These are phyloP conservation scores for Pristionchus mayeri DNA, from an alignment of 2,888 invertebrate genomes.

Conservation along the genomic window DNA sequence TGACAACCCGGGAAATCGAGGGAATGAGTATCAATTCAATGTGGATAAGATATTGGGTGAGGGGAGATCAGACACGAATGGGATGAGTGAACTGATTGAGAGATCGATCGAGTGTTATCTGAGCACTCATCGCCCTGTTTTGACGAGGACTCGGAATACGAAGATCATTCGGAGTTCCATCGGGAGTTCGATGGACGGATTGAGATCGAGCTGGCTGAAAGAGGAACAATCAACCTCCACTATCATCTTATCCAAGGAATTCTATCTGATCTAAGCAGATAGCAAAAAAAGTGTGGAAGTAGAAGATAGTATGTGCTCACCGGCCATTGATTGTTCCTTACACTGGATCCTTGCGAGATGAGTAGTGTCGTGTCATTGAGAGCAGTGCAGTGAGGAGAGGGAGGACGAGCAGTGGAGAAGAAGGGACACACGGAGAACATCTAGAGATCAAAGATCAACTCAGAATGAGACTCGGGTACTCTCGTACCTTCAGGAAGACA, in stretches of 20 bases:
- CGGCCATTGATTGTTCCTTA: conserved; percentile 14
- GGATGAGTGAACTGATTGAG: conserved; percentile 44
- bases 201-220: conserved; percentile 26
- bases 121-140: conserved; percentile 45
- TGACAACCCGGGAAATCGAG: background rate
- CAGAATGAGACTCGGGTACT: background rate
- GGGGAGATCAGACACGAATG: conserved; percentile 20
- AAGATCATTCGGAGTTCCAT: background rate
- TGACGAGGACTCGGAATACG: conserved; percentile 29
- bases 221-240: too few relatives aligned
- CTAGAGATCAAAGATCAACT: background rate
- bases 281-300: too few relatives aligned
- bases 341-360: conserved; percentile 9
- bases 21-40: background rate
- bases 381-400: conserved; percentile 9
- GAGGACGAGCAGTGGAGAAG: background rate
- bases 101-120: conserved; percentile 18
- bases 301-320: background rate
- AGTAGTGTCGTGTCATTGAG: conserved; percentile 1
- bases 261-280: too few relatives aligned
- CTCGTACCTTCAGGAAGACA: conserved; percentile 60
- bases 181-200: conserved; percentile 15
- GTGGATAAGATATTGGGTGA: background rate
- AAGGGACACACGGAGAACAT: conserved; percentile 5
- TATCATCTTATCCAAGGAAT: too few relatives aligned